phyloP scores from a whole-genome alignment of 2,113 vertebrate species.

The Zosterops pallidus region DNA sequence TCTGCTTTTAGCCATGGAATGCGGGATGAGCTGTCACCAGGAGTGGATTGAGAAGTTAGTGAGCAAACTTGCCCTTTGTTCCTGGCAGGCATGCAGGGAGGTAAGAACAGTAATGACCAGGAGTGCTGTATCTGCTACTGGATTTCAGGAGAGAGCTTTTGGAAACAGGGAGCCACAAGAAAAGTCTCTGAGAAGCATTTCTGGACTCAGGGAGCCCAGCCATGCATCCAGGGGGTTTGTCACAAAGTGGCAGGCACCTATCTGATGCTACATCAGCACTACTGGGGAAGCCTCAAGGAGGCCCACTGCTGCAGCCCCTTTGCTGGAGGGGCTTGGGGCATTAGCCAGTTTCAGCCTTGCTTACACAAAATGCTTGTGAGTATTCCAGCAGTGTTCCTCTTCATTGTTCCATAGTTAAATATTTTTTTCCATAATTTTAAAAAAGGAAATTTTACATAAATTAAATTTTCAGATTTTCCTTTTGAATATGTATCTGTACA shows the following conservation, averaged over 20 bases:
- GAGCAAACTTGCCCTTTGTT: background rate
- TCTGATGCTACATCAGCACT: background rate
- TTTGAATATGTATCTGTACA: background rate
- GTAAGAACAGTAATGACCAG: background rate
- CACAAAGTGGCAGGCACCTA: background rate
- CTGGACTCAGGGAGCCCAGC: background rate
- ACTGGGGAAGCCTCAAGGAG: background rate
- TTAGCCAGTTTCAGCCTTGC: accelerated
- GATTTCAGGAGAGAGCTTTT: background rate
- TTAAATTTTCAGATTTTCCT: background rate
- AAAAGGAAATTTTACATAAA: background rate
- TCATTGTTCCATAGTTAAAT: background rate
- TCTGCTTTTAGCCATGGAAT: background rate
- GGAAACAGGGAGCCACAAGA: background rate
- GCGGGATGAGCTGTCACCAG: accelerated
- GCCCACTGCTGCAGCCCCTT: accelerated
- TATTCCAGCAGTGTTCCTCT: background rate
- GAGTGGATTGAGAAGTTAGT: background rate
- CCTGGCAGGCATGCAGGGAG: background rate
- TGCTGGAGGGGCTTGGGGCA: background rate
- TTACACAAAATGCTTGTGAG: background rate
- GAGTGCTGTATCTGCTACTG: background rate
- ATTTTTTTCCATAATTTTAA: background rate
- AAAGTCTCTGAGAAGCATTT: background rate
- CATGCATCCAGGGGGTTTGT: background rate